These are phyloP conservation scores for Cygnus olor DNA, from an alignment of 2,797 vertebrate genomes.

Conservation along the genomic window DNA sequence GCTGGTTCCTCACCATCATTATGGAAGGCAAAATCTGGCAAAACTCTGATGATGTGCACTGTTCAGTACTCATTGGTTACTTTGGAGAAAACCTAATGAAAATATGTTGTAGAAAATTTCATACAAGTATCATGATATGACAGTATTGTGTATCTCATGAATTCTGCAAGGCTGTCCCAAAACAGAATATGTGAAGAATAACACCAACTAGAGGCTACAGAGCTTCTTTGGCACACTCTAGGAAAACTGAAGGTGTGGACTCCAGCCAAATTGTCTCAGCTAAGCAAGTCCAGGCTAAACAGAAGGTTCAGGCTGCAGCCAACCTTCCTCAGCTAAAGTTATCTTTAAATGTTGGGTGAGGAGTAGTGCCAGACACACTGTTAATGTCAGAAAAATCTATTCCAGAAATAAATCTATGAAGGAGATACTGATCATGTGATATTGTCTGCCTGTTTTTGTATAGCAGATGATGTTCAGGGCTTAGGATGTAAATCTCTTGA, in stretches of 20 bases:
- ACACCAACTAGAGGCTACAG: not conserved
- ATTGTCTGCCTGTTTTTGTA: not conserved
- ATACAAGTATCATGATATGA: not conserved
- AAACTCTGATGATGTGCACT: not conserved
- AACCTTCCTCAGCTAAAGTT: not conserved
- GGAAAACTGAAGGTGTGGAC: constrained; percentile 36
- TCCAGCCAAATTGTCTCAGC: constrained; percentile 33
- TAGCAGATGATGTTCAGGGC: not conserved
- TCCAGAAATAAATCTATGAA: constrained; percentile 46
- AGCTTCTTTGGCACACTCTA: not conserved
- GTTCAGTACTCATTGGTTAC: not conserved
- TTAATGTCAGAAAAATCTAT: not conserved
- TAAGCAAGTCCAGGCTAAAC: constrained; percentile 17
- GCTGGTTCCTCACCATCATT: not conserved
- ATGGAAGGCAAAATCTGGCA: not conserved
- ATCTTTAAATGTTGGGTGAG: not conserved
- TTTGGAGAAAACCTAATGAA: not conserved
- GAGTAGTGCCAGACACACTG: constrained; percentile 3
- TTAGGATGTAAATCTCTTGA: not conserved
- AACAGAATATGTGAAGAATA: not conserved
- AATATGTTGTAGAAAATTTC: not conserved
- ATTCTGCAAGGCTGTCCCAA: not conserved
- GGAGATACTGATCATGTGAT: not conserved
- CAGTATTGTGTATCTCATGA: not conserved
- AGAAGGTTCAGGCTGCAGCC: constrained; percentile 36